Conservation (phyloP, 2,113 vertebrate genomes). For the Heliornis fulica region DNA sequence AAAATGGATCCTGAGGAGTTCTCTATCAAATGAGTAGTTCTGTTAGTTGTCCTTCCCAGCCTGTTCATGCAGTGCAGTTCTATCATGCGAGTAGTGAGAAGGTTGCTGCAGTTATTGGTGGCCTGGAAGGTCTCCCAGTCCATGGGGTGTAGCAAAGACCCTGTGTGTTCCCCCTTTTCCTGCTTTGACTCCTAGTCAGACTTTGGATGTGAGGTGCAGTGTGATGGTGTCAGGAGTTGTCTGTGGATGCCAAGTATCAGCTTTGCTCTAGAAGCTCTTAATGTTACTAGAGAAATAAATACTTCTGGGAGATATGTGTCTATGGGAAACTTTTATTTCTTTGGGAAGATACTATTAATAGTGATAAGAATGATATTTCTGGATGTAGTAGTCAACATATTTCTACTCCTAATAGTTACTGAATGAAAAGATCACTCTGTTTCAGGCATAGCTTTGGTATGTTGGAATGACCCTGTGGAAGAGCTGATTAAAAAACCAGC, state of each 20-base stretch:
- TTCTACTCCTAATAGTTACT: background rate
- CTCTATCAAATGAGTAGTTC: background rate
- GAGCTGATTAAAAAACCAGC: background rate
- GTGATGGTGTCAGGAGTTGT: background rate
- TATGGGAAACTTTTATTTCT: constrained; percentile 27
- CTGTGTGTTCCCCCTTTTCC: accelerated
- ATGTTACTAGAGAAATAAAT: background rate
- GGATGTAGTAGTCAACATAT: constrained; percentile 2
- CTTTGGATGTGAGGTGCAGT: background rate
- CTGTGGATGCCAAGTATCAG: background rate
- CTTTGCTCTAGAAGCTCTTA: background rate
- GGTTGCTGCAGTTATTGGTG: background rate
- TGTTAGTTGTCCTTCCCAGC: background rate
- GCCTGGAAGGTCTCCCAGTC: background rate
- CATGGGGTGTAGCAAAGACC: background rate
- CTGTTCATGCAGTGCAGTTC: background rate
- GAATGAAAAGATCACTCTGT: constrained; percentile 7
- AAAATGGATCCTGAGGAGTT: background rate
- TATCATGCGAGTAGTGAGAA: accelerated
- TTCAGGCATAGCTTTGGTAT: constrained; percentile 6
- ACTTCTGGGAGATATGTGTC: background rate
- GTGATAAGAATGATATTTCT: constrained; percentile 26
- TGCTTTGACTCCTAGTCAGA: background rate
- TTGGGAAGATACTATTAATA: constrained; percentile 23
- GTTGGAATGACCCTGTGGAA: background rate